Evolutionary conservation across 2,888 invertebrate species (phyloP).

Genomic region (Notodonta dromedarius): DNA sequence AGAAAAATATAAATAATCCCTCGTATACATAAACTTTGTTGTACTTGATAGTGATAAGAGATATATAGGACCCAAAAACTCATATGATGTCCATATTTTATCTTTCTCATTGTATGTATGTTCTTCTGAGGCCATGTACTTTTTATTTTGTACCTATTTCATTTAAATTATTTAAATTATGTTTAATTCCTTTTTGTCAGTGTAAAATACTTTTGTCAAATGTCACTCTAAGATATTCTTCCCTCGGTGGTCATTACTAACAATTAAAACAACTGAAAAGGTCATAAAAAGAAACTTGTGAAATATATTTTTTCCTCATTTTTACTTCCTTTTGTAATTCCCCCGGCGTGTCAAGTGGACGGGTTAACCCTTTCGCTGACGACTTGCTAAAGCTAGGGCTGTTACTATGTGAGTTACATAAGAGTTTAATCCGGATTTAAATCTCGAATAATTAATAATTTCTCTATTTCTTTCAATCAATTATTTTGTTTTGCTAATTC

Average conservation of each 20-base stretch:
- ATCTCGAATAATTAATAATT: not conserved
- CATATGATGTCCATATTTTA: too few relatives aligned
- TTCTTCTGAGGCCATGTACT: too few relatives aligned
- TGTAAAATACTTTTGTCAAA: not conserved
- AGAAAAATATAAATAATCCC: too few relatives aligned
- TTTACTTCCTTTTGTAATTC: slow-evolving; percentile 11
- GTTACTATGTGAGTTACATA: not conserved
- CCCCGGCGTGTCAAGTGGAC: slow-evolving; percentile 14
- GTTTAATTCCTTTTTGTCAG: not conserved
- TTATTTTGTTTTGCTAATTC: too few relatives aligned
- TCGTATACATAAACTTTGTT: too few relatives aligned
- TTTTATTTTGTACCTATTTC: too few relatives aligned
- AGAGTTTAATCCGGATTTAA: not conserved
- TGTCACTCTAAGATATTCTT: not conserved
- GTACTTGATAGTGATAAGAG: too few relatives aligned
- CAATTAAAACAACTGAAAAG: slow-evolving; percentile 4
- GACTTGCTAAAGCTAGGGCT: slow-evolving; percentile 7
- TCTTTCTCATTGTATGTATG: too few relatives aligned
- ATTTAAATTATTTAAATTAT: too few relatives aligned
- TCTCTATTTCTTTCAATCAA: too few relatives aligned
- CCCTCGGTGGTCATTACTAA: not conserved
- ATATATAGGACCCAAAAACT: too few relatives aligned
- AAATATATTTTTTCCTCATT: slow-evolving; percentile 5
- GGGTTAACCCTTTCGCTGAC: slow-evolving; percentile 25
- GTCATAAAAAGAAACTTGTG: slow-evolving; percentile 7